phyloP scores from a whole-genome alignment of 1,140 invertebrate species.

The Brachionus asplanchnoidis region DNA sequence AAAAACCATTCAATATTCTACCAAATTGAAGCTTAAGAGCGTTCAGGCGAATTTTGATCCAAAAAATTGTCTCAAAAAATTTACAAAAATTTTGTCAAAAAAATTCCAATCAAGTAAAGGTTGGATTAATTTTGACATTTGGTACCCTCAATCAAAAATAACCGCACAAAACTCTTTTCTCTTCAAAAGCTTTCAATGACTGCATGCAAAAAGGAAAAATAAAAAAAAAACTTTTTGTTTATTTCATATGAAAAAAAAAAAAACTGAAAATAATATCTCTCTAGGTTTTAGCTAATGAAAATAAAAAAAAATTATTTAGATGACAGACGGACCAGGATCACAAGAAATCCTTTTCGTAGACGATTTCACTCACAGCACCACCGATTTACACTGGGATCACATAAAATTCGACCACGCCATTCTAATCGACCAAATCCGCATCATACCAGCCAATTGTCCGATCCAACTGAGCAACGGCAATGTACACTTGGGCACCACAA shows the following conservation, averaged over 20 bases:
- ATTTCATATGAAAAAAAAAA: not conserved
- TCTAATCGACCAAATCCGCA: slow-evolving; percentile 18
- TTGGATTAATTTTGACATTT: not conserved
- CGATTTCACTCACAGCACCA: not conserved
- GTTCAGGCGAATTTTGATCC: not conserved
- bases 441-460: slow-evolving; percentile 11
- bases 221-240: not conserved
- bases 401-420: slow-evolving; percentile 29
- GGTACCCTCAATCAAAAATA: not conserved
- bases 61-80: not conserved
- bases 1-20: too few relatives aligned
- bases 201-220: not conserved
- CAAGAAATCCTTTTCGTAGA: slow-evolving; percentile 21
- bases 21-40: too few relatives aligned
- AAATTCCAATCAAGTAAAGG: not conserved
- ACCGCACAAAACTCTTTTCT: not conserved
- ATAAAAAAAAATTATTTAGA: slow-evolving; percentile 7
- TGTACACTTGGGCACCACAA: not conserved
- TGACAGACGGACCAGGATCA: not conserved
- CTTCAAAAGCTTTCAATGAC: not conserved
- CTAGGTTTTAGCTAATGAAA: not conserved
- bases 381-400: slow-evolving; percentile 37
- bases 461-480: not conserved
- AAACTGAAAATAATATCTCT: not conserved
- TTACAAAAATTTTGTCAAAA: not conserved